A percentile compares a stretch with the other conserved stretches of the same genome.
These are phyloP conservation scores for Romanomermis culicivorax DNA, from an alignment of 2,888 invertebrate genomes.

Conservation along the genomic window DNA sequence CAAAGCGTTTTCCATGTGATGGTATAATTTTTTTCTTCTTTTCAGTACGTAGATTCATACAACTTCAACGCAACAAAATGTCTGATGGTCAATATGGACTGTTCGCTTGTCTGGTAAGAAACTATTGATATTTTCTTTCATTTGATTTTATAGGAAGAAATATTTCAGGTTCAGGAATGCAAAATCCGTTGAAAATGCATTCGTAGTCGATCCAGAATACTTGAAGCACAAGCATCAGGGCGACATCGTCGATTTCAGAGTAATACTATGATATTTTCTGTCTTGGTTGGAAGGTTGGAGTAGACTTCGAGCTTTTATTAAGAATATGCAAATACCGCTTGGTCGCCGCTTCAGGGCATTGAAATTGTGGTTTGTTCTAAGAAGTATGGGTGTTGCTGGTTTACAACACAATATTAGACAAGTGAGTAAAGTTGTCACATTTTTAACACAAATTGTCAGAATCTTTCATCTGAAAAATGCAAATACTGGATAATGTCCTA, in stretches of 20 bases:
- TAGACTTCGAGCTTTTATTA: not conserved
- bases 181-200: slow-evolving; percentile 73
- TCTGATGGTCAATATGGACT: slow-evolving; percentile 86
- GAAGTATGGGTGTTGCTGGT: slow-evolving; percentile 78
- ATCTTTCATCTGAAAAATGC: too few relatives aligned
- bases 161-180: slow-evolving; percentile 69
- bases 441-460: too few relatives aligned
- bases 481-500: too few relatives aligned
- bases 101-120: slow-evolving; percentile 83
- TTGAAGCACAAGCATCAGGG: slow-evolving; percentile 92
- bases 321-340: slow-evolving; percentile 41
- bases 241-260: slow-evolving; percentile 27
- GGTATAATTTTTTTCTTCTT: slow-evolving; percentile 56
- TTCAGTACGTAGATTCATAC: slow-evolving; percentile 59
- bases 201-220: slow-evolving; percentile 92
- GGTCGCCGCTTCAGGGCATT: slow-evolving; percentile 81
- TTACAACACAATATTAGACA: slow-evolving; percentile 72
- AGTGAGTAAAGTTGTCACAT: slow-evolving; percentile 23
- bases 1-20: too few relatives aligned
- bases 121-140: too few relatives aligned
- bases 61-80: slow-evolving; percentile 97
- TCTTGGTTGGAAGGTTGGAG: not conserved
- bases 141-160: too few relatives aligned
- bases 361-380: slow-evolving; percentile 88
- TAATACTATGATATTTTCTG: too few relatives aligned